These are phyloP conservation scores for Lagodon rhomboides DNA, from an alignment of 2,797 vertebrate species.

Conservation along the genomic window DNA sequence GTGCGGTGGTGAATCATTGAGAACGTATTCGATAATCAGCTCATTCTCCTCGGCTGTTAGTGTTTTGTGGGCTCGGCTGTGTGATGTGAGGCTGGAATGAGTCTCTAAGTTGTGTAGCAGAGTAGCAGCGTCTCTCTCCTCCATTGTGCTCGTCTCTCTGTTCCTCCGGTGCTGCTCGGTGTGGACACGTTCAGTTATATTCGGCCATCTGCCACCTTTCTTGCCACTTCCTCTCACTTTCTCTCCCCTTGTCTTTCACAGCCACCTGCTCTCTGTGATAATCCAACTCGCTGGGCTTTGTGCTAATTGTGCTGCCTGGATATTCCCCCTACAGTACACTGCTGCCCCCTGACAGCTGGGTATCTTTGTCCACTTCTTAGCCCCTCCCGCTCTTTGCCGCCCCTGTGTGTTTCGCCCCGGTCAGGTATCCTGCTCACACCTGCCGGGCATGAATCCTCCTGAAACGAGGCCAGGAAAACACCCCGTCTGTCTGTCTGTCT, in stretches of 20 bases:
- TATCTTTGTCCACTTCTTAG: conserved; percentile 57
- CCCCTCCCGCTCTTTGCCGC: conserved; percentile 37
- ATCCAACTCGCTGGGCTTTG: conserved; percentile 54
- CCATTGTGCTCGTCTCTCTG: conserved; percentile 8
- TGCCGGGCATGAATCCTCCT: conserved; percentile 45
- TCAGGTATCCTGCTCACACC: conserved; percentile 63
- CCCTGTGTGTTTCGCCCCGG: conserved; percentile 41
- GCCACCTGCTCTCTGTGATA: conserved; percentile 73
- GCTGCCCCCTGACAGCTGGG: conserved; percentile 59
- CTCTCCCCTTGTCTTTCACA: conserved; percentile 31
- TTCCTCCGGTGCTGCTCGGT: conserved; percentile 18
- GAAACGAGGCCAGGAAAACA: conserved; percentile 50
- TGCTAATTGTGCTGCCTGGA: conserved; percentile 60
- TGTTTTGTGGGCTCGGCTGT: conserved; percentile 1
- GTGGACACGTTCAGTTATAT: conserved; percentile 23
- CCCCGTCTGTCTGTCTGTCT: background rate
- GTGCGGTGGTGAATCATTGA: conserved; percentile 44
- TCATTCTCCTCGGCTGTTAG: conserved; percentile 38
- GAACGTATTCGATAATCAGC: conserved; percentile 46
- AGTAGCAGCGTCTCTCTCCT: conserved; percentile 4
- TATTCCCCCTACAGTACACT: conserved; percentile 19
- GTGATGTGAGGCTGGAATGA: conserved; percentile 18
- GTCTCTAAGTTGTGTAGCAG: conserved; percentile 12
- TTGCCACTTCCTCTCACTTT: conserved; percentile 38
- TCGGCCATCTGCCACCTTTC: conserved; percentile 69